phyloP scores from a whole-genome alignment of 2,797 vertebrate species.

The Coluber constrictor region DNA sequence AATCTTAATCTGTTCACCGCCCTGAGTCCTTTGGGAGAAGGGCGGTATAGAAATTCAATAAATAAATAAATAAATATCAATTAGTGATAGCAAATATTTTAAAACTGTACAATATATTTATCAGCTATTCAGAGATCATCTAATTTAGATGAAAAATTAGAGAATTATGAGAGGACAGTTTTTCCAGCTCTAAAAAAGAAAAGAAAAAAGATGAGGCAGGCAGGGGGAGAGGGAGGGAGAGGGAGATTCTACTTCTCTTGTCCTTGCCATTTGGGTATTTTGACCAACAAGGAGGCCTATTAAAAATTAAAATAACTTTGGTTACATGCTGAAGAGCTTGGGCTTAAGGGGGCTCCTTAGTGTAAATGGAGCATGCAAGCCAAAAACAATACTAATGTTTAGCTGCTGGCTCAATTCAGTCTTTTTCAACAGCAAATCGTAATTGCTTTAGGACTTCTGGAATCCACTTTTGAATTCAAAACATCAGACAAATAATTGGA shows the following conservation, averaged over 20 bases:
- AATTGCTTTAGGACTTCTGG: constrained; percentile 85
- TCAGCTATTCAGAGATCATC: neutral
- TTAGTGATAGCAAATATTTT: neutral
- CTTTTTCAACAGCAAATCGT: constrained; percentile 70
- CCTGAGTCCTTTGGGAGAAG: too few relatives aligned
- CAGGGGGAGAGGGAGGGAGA: too few relatives aligned
- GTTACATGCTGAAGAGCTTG: constrained; percentile 50
- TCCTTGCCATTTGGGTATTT: constrained; percentile 26
- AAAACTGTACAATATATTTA: neutral
- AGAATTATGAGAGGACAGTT: neutral
- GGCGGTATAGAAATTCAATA: too few relatives aligned
- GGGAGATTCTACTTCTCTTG: neutral
- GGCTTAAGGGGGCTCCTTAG: constrained; percentile 52
- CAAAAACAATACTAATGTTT: constrained; percentile 72
- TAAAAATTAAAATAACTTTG: constrained; percentile 57
- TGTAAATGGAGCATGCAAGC: constrained; percentile 52
- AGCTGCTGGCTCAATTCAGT: constrained; percentile 67
- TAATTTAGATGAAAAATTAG: neutral
- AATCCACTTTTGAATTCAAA: constrained; percentile 84
- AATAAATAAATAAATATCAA: too few relatives aligned
- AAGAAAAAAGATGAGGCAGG: neutral
- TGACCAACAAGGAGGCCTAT: constrained; percentile 48
- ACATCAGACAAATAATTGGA: constrained; percentile 85
- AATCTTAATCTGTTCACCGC: too few relatives aligned
- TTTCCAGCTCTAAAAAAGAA: neutral